These are phyloP conservation scores for Mamestra brassicae DNA, from an alignment of 2,888 invertebrate species.

Conservation along the genomic window DNA sequence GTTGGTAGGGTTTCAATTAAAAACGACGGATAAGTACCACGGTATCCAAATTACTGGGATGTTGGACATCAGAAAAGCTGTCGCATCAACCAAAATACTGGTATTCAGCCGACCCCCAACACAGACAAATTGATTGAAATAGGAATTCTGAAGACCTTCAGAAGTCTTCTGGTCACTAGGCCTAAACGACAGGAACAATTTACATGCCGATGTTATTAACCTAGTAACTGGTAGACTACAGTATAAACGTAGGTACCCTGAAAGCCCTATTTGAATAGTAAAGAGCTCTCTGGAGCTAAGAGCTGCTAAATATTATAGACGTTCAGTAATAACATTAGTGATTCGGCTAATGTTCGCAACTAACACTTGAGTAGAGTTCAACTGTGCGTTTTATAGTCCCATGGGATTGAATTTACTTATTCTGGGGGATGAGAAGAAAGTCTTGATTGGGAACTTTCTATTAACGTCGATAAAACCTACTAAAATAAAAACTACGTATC, in stretches of 20 bases:
- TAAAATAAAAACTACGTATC: too few species aligned
- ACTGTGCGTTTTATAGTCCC: conserved; percentile 5
- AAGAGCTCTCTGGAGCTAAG: background rate
- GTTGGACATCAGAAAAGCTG: too few species aligned
- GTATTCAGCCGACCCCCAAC: too few species aligned
- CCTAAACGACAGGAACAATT: background rate
- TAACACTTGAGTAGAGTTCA: conserved; percentile 1
- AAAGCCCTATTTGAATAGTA: conserved; percentile 27
- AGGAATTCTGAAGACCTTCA: too few species aligned
- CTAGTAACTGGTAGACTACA: background rate
- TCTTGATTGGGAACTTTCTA: background rate
- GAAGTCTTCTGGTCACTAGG: too few species aligned
- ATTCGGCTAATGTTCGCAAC: conserved; percentile 44
- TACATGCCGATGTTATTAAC: background rate
- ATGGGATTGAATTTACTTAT: background rate
- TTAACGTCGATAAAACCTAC: too few species aligned
- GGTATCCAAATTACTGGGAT: too few species aligned
- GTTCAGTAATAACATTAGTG: conserved; percentile 54
- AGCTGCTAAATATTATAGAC: conserved; percentile 17
- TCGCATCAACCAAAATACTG: too few species aligned
- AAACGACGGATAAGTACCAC: too few species aligned
- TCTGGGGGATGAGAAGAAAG: background rate
- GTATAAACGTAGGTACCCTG: background rate
- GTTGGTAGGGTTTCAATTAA: background rate
- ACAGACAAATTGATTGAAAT: too few species aligned